Percentiles rank a stretch among this genome's conserved stretches.
These are phyloP conservation scores for Scaptomyza montana DNA, from an alignment of 1,140 invertebrate genomes.

Conservation along the genomic window DNA sequence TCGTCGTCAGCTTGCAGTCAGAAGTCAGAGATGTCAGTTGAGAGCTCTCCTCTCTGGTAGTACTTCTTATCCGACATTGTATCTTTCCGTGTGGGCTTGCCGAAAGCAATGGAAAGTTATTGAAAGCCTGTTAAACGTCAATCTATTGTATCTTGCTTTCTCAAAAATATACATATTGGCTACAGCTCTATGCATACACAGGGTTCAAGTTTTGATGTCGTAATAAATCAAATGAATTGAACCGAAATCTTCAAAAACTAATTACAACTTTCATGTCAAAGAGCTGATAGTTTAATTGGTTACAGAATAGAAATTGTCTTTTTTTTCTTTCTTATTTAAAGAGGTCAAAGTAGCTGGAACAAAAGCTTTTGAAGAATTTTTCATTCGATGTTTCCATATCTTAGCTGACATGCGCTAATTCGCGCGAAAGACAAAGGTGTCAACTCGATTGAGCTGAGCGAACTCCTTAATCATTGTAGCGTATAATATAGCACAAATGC, in stretches of 20 bases:
- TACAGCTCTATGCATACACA: slow-evolving; percentile 4
- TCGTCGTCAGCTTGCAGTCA: slow-evolving; percentile 65
- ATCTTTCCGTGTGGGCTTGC: slow-evolving; percentile 68
- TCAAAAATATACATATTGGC: slow-evolving; percentile 40
- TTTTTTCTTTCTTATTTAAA: not conserved
- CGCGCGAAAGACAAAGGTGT: slow-evolving; percentile 62
- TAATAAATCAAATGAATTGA: slow-evolving; percentile 42
- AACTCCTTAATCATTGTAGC: slow-evolving; percentile 65
- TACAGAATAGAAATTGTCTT: not conserved
- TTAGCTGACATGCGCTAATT: slow-evolving; percentile 54
- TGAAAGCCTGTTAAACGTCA: slow-evolving; percentile 61
- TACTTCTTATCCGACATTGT: slow-evolving; percentile 51
- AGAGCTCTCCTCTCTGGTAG: slow-evolving; percentile 21
- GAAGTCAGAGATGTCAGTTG: slow-evolving; percentile 69
- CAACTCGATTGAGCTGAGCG: slow-evolving; percentile 52
- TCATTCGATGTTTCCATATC: not conserved
- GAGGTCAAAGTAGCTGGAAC: not conserved
- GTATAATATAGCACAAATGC: slow-evolving; percentile 54
- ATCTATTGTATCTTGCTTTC: slow-evolving; percentile 40
- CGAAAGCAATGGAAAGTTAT: slow-evolving; percentile 66
- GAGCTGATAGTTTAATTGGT: slow-evolving; percentile 11
- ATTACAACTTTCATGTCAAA: not conserved
- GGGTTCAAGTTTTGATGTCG: slow-evolving; percentile 14
- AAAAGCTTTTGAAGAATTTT: too few relatives aligned
- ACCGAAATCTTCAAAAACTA: slow-evolving; percentile 1